Base-by-base conservation (phyloP, 1,140 invertebrate species). In the Bombus vancouverensis region DNA sequence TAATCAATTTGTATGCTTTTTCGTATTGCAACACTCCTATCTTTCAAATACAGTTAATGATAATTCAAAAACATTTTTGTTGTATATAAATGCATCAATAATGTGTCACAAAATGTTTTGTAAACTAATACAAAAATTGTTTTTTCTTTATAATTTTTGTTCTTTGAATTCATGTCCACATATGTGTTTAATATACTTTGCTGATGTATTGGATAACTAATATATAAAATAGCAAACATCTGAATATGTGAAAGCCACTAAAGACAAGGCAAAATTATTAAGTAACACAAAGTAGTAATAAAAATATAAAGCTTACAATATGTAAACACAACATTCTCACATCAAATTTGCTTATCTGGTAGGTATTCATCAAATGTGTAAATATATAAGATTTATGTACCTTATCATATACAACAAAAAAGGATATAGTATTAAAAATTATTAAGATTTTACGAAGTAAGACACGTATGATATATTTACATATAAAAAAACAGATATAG, bases 161-260 rank as follows among this genome's bases (percentile, higher is more conserved):
- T 78, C 42, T 68, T 34, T 9, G 25, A 57, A 68, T 8, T 82
- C 3, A 62, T 32, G 47, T 53, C 59, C 22, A 53, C 18, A 57
- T 44, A 71, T 42, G 65, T 34, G 53, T 22, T 37, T 79, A 28
- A 65, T n/a, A 71, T n/a, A 39, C 57, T 47, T 53, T 28, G 62
- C 37, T 42, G 13, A 91, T 92, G 94, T 94, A 95, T 95, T 95
- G 94, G 94, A 95, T 95, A 94, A 95, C 93, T 90, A 83, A 90
- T 81, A 78, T 76, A 37, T 87, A 83, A 68, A 72, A 70, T 86
- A 86, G 86, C 87, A 87, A 88, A 72, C 73, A 66, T 81, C 28
- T 81, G 75, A 34, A 83, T 72, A 70, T 10, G 76, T 65, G 74
- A 13, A 90, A 90, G 71, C 83, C 15, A 80, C 57, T 88, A 84